phyloP scores from a whole-genome alignment of 1,140 invertebrate genomes.

The Pogonognathellus flavescens region DNA sequence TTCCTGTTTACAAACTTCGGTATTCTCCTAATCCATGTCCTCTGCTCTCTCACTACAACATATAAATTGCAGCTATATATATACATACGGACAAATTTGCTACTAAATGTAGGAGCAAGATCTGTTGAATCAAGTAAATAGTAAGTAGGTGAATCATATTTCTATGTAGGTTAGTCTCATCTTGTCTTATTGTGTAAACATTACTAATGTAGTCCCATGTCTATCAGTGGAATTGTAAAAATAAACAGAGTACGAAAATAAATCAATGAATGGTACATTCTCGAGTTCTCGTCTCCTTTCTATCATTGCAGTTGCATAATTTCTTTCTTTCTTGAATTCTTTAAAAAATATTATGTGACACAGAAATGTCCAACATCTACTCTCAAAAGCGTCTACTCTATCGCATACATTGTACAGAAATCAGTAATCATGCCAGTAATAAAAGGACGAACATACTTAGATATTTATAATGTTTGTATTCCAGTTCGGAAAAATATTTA shows the following conservation, averaged over 20 bases:
- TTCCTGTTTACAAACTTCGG: constrained; percentile 32
- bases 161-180: constrained; percentile 42
- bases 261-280: constrained; percentile 37
- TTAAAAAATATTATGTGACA: too few relatives aligned
- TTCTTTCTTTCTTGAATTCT: too few relatives aligned
- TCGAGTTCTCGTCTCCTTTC: too few relatives aligned
- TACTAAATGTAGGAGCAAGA: constrained; percentile 38
- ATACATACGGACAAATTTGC: constrained; percentile 9
- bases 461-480: too few relatives aligned
- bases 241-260: constrained; percentile 49
- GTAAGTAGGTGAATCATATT: constrained; percentile 44
- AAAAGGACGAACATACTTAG: too few relatives aligned
- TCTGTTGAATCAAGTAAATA: constrained; percentile 39
- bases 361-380: too few relatives aligned
- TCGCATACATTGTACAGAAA: too few relatives aligned
- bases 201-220: constrained; percentile 39
- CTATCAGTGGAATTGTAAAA: constrained; percentile 42
- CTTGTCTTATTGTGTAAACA: constrained; percentile 39
- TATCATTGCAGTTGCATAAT: too few relatives aligned
- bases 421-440: too few relatives aligned
- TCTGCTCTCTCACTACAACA: constrained; percentile 34
- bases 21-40: constrained; percentile 40
- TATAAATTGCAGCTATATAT: constrained; percentile 20
- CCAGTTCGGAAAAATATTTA: too few relatives aligned
- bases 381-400: too few relatives aligned